Conservation (phyloP, 2,797 vertebrate species). For the Delichon dasypus region DNA sequence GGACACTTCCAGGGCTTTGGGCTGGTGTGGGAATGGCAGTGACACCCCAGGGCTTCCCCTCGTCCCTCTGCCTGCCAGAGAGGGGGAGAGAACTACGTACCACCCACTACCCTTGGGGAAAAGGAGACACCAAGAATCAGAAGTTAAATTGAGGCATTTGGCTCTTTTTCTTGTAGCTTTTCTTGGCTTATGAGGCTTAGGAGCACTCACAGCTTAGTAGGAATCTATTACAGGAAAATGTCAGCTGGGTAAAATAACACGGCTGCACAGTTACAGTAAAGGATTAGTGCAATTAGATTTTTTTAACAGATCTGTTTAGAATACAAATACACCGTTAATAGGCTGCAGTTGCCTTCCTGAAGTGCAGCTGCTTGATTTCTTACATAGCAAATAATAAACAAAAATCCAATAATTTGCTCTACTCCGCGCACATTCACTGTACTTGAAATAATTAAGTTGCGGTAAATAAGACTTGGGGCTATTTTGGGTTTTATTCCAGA, state of each 20-base stretch:
- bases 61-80: not conserved
- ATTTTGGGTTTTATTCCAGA: not conserved
- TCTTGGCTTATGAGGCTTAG: not conserved
- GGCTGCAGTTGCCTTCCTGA: not conserved
- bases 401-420: not conserved
- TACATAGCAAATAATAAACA: not conserved
- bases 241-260: not conserved
- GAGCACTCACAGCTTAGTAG: not conserved
- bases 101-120: rapidly evolving
- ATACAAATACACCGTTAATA: not conserved
- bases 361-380: not conserved
- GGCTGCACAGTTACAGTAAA: not conserved
- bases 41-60: not conserved
- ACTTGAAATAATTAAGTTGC: not conserved
- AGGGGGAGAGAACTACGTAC: rapidly evolving
- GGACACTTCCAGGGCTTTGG: rapidly evolving
- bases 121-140: rapidly evolving
- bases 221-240: not conserved
- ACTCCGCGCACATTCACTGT: rapidly evolving
- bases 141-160: not conserved
- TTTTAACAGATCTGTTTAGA: not conserved
- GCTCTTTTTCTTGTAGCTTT: not conserved
- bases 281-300: not conserved
- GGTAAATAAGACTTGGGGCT: not conserved
- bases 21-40: not conserved